A percentile compares a stretch with the other conserved stretches of the same genome.
These are phyloP conservation scores for Trogon surrucura DNA, from an alignment of 2,113 vertebrate species.

Conservation along the genomic window DNA sequence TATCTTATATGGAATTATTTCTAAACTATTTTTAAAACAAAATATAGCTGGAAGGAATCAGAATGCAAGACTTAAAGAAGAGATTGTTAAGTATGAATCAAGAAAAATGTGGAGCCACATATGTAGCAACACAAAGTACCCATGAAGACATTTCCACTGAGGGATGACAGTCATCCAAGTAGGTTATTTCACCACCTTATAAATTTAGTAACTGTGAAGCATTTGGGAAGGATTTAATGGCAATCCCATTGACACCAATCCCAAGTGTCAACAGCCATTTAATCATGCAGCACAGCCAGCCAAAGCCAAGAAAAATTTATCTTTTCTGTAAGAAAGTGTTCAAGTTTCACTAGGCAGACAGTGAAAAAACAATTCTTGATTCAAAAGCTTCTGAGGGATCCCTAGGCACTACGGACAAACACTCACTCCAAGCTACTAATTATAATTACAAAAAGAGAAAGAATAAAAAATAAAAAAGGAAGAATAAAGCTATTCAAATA, in stretches of 20 bases:
- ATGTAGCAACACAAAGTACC: background rate
- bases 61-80: background rate
- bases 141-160: background rate
- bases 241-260: background rate
- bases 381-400: background rate
- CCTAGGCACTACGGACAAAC: background rate
- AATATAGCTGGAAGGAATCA: background rate
- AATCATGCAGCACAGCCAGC: background rate
- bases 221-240: constrained; percentile 16
- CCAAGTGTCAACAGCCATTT: constrained; percentile 35
- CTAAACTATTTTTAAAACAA: background rate
- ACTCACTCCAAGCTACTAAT: background rate
- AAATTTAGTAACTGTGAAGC: background rate
- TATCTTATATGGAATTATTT: background rate
- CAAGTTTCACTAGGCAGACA: background rate
- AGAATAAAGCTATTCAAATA: background rate
- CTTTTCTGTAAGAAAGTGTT: background rate
- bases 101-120: background rate
- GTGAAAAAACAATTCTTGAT: background rate
- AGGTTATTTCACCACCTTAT: background rate
- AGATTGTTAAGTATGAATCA: background rate
- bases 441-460: background rate
- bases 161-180: background rate
- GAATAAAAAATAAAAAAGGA: fast-evolving
- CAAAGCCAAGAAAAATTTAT: background rate